Base-by-base conservation (phyloP, 2,797 vertebrate species). In the Pachyuromys duprasi region DNA sequence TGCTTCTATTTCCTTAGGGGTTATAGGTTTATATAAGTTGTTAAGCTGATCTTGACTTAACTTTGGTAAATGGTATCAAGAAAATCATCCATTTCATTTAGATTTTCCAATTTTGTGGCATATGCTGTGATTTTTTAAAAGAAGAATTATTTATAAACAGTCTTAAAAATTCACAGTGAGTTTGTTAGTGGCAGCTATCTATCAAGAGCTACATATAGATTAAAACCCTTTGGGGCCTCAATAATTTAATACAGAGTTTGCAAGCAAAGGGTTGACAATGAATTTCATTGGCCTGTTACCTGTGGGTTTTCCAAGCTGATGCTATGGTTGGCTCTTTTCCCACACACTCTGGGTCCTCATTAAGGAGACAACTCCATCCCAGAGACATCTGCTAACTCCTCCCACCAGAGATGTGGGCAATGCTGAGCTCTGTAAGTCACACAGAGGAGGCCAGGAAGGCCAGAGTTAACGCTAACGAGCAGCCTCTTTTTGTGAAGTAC, bases 91-190 rank as follows among this genome's bases (percentile, higher is more conserved):
- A 49, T 49, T 49, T 49, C 49, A 49, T 49, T 49, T 49, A 49
- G 49, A 49, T 49, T 49, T 49, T 49, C 24, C 14, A 62, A 45
- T 55, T 14, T 74, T 95, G 11, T 62, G 49, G 49, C 1, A 5
- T 49, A 49, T 49, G 7, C 57, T 72, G 7, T 65, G 13, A 36
- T 49, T 86, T 94, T 67, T 57, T 49, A 8, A 49, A 89, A 95
- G 11, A 86, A 60, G 24, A 49, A 91, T 84, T 42, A 60, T 82
- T 53, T 15, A 49, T 5, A 92, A 53, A 60, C n/a, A 79, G 45
- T 86, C 83, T 89, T 90, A 60, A 93, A 69, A 39, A 89, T 81
- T 65, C 80, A 83, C 5, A 45, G 20, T 94, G 82, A 86, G 5
- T 8, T 72, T 86, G 49, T 86, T 57, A 39, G 33, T 14, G 20